Conservation (phyloP, 2,888 invertebrate species). For the Oeneis ivallda region DNA sequence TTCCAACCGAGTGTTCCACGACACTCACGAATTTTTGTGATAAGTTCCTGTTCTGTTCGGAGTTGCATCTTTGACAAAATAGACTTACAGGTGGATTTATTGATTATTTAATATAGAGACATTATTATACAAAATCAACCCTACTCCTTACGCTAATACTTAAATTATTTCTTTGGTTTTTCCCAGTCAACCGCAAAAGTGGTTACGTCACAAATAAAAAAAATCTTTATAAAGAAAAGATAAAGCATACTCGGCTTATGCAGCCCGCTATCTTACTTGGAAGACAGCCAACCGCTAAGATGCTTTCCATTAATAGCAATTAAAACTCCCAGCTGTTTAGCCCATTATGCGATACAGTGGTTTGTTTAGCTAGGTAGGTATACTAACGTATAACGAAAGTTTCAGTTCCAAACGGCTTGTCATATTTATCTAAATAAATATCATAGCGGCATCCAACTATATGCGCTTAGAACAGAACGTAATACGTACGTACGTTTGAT, state of each 20-base stretch:
- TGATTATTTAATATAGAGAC: too few species aligned
- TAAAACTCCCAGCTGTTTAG: constrained; percentile 36
- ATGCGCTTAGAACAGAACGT: too few species aligned
- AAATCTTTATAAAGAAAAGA: background rate
- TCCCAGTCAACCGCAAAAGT: background rate
- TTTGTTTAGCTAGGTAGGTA: constrained; percentile 27
- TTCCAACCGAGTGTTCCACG: too few species aligned
- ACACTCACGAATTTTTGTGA: too few species aligned
- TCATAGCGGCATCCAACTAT: too few species aligned
- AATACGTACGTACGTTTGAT: too few species aligned
- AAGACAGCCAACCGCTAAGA: constrained; percentile 9
- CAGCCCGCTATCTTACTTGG: constrained; percentile 17
- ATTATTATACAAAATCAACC: too few species aligned
- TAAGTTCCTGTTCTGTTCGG: too few species aligned
- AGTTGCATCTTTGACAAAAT: too few species aligned
- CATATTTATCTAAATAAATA: background rate
- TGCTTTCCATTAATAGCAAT: constrained; percentile 34
- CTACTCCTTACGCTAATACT: too few species aligned
- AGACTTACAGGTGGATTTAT: too few species aligned
- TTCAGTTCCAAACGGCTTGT: constrained; percentile 20
- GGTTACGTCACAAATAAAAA: background rate
- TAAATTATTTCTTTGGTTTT: too few species aligned
- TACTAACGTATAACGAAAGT: constrained; percentile 27
- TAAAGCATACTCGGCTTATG: constrained; percentile 12
- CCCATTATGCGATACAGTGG: constrained; percentile 30